These are phyloP conservation scores for Spongilla lacustris DNA, from an alignment of 37 sponge, comb jelly and placozoan species.

Conservation along the genomic window DNA sequence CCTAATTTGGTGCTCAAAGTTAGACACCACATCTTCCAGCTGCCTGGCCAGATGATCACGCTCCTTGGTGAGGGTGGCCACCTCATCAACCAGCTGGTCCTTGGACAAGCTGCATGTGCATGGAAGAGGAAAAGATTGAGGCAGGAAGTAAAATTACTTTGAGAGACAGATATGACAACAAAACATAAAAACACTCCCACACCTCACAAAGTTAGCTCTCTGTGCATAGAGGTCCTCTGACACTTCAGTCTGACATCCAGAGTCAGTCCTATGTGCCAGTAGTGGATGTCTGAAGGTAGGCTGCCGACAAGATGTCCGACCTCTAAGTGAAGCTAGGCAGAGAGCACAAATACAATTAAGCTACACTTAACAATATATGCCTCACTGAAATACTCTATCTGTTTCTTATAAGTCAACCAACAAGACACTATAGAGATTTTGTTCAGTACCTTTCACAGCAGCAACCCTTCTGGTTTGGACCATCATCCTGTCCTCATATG, in stretches of 20 bases:
- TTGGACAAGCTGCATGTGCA: background rate
- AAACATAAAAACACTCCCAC: background rate
- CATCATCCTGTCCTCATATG: slow-evolving; percentile 33
- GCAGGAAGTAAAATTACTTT: too few relatives aligned
- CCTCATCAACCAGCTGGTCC: background rate
- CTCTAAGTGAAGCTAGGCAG: too few relatives aligned
- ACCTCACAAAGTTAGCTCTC: background rate
- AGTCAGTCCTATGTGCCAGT: background rate
- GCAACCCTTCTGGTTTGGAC: slow-evolving; percentile 4
- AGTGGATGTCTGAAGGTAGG: too few relatives aligned
- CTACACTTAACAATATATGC: too few relatives aligned
- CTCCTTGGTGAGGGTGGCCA: background rate
- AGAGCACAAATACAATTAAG: too few relatives aligned
- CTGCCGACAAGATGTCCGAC: too few relatives aligned
- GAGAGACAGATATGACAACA: background rate
- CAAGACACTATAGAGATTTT: background rate
- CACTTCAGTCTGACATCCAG: background rate
- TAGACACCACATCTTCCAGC: background rate
- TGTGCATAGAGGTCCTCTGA: background rate
- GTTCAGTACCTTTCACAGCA: slow-evolving; percentile 31
- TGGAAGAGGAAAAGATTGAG: background rate
- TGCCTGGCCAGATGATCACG: background rate
- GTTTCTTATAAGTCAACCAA: background rate
- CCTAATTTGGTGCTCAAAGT: background rate
- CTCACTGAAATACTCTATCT: too few relatives aligned